Evolutionary conservation across 2,888 invertebrate genomes (phyloP).

Genomic region (Dusona sp.): DNA sequence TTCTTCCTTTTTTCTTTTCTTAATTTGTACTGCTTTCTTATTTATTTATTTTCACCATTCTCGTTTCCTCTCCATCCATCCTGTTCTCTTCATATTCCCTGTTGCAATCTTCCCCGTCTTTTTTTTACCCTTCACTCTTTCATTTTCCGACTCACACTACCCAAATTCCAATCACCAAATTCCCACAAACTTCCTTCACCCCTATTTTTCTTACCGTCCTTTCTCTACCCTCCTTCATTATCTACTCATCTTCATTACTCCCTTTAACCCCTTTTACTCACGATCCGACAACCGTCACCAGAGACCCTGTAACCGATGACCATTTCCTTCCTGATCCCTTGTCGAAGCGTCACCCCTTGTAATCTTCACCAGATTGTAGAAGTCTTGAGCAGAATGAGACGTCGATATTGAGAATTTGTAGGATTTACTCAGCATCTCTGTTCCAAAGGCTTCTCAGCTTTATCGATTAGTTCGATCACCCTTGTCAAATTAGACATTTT

Average conservation of each 20-base stretch:
- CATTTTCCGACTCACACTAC: background rate
- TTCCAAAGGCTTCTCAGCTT: background rate
- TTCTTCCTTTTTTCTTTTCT: background rate
- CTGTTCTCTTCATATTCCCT: background rate
- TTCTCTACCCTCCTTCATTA: constrained; percentile 57
- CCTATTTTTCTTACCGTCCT: constrained; percentile 53
- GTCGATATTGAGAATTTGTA: background rate
- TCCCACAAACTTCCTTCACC: constrained; percentile 7
- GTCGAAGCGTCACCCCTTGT: background rate
- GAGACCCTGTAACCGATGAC: constrained; percentile 44
- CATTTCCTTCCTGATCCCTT: constrained; percentile 42
- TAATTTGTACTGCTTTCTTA: background rate
- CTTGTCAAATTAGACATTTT: constrained; percentile 7
- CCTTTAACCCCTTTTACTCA: constrained; percentile 63
- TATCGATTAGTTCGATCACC: constrained; percentile 4
- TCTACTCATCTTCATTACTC: constrained; percentile 63
- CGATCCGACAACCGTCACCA: constrained; percentile 52
- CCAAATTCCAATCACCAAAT: background rate
- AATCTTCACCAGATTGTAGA: constrained; percentile 29
- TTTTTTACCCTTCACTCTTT: background rate
- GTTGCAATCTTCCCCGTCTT: background rate
- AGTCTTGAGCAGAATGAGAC: background rate
- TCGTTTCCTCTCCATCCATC: background rate
- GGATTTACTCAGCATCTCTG: background rate
- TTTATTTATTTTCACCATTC: background rate